Evolutionary conservation across 2,888 invertebrate genomes (phyloP).

Genomic region (Heliconius aoede): DNA sequence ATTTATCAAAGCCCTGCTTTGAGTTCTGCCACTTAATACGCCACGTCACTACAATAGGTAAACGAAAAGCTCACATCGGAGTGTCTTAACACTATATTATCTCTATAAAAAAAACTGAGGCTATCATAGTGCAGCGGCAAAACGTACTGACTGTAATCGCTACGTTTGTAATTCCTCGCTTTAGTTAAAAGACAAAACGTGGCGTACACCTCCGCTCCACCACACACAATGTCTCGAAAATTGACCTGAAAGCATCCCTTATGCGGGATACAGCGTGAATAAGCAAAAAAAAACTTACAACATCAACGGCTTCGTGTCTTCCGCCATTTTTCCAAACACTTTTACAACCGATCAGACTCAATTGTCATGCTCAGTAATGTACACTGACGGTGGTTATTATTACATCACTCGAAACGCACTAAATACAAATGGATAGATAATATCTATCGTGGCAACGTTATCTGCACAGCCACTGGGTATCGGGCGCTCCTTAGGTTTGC

Average conservation of each 20-base stretch:
- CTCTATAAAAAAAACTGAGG: no score
- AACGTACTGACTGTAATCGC: no score
- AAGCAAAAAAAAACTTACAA: slow-evolving; percentile 61
- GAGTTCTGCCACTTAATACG: background rate
- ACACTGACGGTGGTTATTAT: slow-evolving; percentile 22
- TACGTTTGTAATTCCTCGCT: no score
- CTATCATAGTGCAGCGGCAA: no score
- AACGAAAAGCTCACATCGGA: background rate
- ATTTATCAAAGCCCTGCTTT: background rate
- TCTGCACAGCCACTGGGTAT: slow-evolving; percentile 44
- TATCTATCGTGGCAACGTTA: slow-evolving; percentile 41
- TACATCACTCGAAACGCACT: slow-evolving; percentile 42
- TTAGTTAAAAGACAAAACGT: background rate
- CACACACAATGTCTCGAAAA: background rate
- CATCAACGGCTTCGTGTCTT: slow-evolving; percentile 64
- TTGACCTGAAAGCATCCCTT: background rate
- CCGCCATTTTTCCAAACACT: slow-evolving; percentile 57
- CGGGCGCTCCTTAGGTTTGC: slow-evolving; percentile 54
- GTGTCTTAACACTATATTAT: background rate
- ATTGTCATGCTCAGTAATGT: background rate
- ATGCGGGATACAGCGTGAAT: background rate
- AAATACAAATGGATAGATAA: slow-evolving; percentile 31
- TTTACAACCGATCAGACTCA: slow-evolving; percentile 20
- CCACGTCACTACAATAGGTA: background rate
- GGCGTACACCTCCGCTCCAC: background rate